phyloP scores from a whole-genome alignment of 2,888 invertebrate species.

The Nephrotoma flavescens region DNA sequence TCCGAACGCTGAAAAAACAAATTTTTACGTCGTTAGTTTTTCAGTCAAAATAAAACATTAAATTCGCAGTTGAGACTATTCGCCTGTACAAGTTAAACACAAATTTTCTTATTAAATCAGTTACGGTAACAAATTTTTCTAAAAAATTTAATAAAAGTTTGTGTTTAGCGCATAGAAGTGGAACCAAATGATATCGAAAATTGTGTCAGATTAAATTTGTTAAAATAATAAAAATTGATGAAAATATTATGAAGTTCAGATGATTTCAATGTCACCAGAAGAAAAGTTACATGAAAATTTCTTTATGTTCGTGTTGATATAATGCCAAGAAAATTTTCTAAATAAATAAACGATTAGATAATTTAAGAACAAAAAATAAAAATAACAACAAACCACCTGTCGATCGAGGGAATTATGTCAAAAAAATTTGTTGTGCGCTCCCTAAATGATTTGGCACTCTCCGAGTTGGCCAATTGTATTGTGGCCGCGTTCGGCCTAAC shows the following conservation, averaged over 20 bases:
- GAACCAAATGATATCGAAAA: neutral
- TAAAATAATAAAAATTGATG: neutral
- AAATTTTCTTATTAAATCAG: neutral
- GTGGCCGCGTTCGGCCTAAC: constrained; percentile 47
- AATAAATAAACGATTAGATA: neutral
- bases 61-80: neutral
- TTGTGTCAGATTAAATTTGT: neutral
- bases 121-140: neutral
- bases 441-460: constrained; percentile 42
- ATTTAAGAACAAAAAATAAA: neutral
- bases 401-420: constrained; percentile 34
- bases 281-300: neutral
- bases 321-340: neutral
- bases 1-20: neutral
- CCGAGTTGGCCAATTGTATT: constrained; percentile 43
- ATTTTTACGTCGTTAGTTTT: neutral
- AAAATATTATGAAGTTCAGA: neutral
- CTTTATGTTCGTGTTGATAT: neutral
- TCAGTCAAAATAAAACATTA: neutral
- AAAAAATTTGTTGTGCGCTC: constrained; percentile 45
- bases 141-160: neutral
- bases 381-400: neutral
- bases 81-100: neutral
- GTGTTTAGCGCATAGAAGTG: neutral
- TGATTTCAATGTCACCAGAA: neutral